Evolutionary conservation across 2,888 invertebrate genomes (phyloP).

Genomic region (Troglohyphantes excavatus): DNA sequence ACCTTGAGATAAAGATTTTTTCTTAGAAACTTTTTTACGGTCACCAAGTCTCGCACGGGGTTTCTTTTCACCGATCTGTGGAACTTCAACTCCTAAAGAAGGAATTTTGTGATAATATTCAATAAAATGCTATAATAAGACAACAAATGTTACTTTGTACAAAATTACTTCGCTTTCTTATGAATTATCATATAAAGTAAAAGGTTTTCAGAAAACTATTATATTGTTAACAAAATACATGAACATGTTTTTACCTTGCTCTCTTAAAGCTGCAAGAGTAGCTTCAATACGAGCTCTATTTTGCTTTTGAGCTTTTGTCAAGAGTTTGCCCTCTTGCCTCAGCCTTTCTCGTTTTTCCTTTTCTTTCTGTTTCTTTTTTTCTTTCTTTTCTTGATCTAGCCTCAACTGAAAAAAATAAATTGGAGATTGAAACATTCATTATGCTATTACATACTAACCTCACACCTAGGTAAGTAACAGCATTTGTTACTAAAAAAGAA

Average conservation of each 20-base stretch:
- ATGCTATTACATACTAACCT: no score
- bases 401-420: constrained; percentile 86
- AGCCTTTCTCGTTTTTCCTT: constrained; percentile 95
- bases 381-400: constrained; percentile 93
- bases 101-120: neutral
- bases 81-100: constrained; percentile 86
- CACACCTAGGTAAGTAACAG: no score
- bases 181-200: no score
- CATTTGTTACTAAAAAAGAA: no score
- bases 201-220: no score
- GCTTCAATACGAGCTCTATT: constrained; percentile 90
- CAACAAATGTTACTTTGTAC: no score
- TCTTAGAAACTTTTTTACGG: constrained; percentile 88
- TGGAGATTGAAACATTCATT: no score
- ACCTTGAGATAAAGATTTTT: constrained; percentile 84
- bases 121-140: no score
- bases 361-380: constrained; percentile 94
- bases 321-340: constrained; percentile 97
- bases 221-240: no score
- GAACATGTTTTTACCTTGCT: constrained; percentile 90
- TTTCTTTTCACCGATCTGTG: constrained; percentile 86
- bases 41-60: constrained; percentile 86
- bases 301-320: constrained; percentile 91
- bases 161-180: no score
- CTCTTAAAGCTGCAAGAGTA: constrained; percentile 93